These are phyloP conservation scores for Magallana nippona DNA, from an alignment of 2,888 invertebrate species.

Conservation along the genomic window DNA sequence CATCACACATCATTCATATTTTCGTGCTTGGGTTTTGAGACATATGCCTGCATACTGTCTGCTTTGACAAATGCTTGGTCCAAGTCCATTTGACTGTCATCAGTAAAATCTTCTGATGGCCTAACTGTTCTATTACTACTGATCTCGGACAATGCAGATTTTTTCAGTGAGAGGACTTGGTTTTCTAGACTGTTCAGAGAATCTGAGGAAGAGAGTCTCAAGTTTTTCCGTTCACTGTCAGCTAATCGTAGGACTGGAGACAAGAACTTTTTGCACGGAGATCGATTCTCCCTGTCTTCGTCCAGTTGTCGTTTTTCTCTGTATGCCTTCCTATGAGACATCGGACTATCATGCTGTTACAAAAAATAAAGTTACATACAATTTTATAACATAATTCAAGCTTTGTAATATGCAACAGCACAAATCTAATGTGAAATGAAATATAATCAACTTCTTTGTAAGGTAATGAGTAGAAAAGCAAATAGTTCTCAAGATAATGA, in stretches of 20 bases:
- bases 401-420: too few relatives aligned
- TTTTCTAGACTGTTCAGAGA: background rate
- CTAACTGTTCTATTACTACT: background rate
- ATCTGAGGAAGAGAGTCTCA: background rate
- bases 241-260: conserved; percentile 3
- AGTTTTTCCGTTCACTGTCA: background rate
- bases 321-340: background rate
- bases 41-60: conserved; percentile 15
- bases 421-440: too few relatives aligned
- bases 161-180: background rate
- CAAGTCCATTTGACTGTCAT: conserved; percentile 5
- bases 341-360: background rate
- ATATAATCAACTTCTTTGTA: too few relatives aligned
- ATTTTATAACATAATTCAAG: too few relatives aligned
- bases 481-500: too few relatives aligned
- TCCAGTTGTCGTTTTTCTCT: background rate
- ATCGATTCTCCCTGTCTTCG: background rate
- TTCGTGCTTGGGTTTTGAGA: background rate
- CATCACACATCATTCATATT: background rate
- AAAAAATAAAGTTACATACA: background rate
- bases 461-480: too few relatives aligned
- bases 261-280: background rate
- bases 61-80: conserved; percentile 11
- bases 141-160: background rate
- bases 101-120: conserved; percentile 7